A percentile compares a stretch with the other conserved stretches of the same genome.
phyloP scores from a whole-genome alignment of 2,797 vertebrate genomes.

The Tiaroga cobitis region DNA sequence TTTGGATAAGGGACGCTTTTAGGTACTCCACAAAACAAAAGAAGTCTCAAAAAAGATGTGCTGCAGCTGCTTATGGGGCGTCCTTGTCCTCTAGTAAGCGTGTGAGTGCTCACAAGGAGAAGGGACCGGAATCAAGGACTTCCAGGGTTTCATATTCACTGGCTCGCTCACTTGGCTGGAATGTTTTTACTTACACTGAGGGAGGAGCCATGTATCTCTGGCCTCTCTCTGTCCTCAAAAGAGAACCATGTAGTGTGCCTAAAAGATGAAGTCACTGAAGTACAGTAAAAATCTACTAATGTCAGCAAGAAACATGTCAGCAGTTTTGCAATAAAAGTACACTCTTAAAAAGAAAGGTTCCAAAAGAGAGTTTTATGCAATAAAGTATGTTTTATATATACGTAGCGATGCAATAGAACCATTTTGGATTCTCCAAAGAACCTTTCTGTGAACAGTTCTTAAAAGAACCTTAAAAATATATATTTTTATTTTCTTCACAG shows the following conservation, averaged over 20 bases:
- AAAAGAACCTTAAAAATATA: too few species aligned
- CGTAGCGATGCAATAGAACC: not conserved
- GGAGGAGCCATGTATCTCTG: constrained; percentile 77
- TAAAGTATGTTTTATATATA: not conserved
- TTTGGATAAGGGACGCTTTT: constrained; percentile 47
- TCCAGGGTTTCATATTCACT: constrained; percentile 71
- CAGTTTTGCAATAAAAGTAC: not conserved
- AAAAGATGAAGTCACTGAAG: constrained; percentile 36
- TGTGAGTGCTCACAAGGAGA: constrained; percentile 48
- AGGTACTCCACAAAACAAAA: constrained; percentile 50
- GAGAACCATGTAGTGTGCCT: constrained; percentile 55
- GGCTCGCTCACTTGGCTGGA: constrained; percentile 75
- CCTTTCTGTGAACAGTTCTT: not conserved
- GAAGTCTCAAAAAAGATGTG: constrained; percentile 36
- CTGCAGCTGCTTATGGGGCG: constrained; percentile 1
- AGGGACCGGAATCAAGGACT: constrained; percentile 59
- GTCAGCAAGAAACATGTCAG: not conserved
- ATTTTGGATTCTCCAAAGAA: not conserved
- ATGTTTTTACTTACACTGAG: constrained; percentile 82
- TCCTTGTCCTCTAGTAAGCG: constrained; percentile 17
- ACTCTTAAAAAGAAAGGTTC: not conserved
- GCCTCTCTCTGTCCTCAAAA: constrained; percentile 61
- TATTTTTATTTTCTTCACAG: not conserved
- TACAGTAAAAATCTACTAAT: constrained; percentile 27
- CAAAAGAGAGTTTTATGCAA: not conserved